Evolutionary conservation across 2,888 invertebrate genomes (phyloP), one percentile per base, ranked within the genome.

Genomic region (Bruchidius siliquastri): DNA sequence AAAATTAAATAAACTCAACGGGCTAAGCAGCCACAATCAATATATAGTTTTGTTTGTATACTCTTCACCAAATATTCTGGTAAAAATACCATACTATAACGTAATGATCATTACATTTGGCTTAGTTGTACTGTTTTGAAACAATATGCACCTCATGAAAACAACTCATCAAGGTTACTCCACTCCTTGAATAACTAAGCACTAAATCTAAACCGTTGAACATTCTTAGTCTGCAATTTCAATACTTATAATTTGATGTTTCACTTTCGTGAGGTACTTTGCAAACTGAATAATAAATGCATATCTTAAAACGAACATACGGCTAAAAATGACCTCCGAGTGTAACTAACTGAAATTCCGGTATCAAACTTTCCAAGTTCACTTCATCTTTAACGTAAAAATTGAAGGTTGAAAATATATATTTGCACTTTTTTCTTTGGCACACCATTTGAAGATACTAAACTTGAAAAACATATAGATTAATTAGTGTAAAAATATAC

Each of bases 31-130:
- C 80, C 80, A 71, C 78, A 76, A 75, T 76, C 75, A 75, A 77
- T 74, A 49, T 49, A 49, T 49, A 49, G 49, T 49, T 49, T 49
- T 49, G 49, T 49, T 49, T 49, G 49, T 49, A 49, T 72, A 74
- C 76, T 74, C 76, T 81, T 80, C 78, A 81, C 80, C 80, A 81
- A 68, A 76, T 80, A 80, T 72, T 81, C 86, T 88, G 88, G 88
- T 88, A 88, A 88, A 79, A 88, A 88, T 88, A 89, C 88, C 88
- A 88, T 89, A 89, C 88, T 86, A 86, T 83, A 88, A 88, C 87
- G 88, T 89, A 88, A 88, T 88, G 83, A 84, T 87, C 85, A 88
- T 89, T 88, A 89, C 88, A 88, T 85, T 80, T 87, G 87, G 87
- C 86, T 84, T 82, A 49, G 49, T 49, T 49, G 49, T 49, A 49